Conservation (phyloP, 2,888 invertebrate genomes). For the Mimas tiliae region DNA sequence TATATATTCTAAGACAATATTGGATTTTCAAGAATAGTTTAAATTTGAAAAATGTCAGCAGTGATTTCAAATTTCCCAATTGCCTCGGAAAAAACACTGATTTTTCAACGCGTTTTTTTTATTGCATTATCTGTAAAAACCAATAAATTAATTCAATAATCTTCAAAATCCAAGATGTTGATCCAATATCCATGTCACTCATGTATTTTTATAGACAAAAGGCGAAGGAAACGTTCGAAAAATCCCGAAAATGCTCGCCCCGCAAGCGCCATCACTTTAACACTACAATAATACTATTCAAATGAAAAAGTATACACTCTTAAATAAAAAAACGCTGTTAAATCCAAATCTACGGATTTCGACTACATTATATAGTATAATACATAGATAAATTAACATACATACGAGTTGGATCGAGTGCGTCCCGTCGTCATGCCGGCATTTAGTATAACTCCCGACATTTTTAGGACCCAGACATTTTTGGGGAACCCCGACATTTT, state of each 20-base stretch:
- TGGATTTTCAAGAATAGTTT: neutral
- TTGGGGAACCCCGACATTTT: neutral
- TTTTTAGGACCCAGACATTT: neutral
- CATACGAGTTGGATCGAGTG: neutral
- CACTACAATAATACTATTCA: slow-evolving; percentile 60
- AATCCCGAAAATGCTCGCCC: neutral
- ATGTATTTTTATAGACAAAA: neutral
- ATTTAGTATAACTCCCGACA: neutral
- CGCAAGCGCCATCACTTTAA: slow-evolving; percentile 32
- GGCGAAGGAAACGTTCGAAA: slow-evolving; percentile 1
- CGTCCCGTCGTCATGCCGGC: neutral
- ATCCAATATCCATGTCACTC: neutral
- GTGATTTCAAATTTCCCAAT: neutral
- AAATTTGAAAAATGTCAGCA: neutral
- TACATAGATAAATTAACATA: slow-evolving; percentile 15
- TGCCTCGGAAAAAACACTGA: neutral
- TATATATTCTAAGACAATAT: neutral
- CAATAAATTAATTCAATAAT: neutral
- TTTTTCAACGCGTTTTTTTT: neutral
- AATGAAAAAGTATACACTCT: slow-evolving; percentile 65
- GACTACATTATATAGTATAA: slow-evolving; percentile 17
- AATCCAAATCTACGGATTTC: slow-evolving; percentile 56
- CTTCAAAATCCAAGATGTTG: neutral
- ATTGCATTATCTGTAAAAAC: neutral
- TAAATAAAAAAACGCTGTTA: slow-evolving; percentile 60